These are phyloP conservation scores for Himantopus leucocephalus DNA, from an alignment of 2,113 vertebrate species.

Conservation along the genomic window DNA sequence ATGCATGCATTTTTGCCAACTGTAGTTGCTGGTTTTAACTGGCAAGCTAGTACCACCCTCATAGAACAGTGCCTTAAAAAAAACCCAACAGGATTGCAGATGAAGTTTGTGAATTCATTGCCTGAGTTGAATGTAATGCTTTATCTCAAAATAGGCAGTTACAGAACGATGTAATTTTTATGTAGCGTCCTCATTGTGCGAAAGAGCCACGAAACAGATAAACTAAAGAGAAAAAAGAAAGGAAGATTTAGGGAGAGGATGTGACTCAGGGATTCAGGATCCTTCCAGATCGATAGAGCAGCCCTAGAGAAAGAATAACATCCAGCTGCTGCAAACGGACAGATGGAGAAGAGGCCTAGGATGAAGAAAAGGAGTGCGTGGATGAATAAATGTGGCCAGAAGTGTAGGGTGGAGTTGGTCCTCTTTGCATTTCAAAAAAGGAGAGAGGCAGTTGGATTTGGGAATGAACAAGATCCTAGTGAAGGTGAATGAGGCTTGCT, in stretches of 20 bases:
- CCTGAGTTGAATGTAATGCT: background rate
- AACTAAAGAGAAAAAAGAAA: conserved; percentile 13
- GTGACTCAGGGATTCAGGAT: conserved; percentile 39
- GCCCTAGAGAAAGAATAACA: background rate
- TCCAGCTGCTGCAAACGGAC: background rate
- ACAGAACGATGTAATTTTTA: conserved; percentile 16
- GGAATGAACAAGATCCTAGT: background rate
- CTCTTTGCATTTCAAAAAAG: background rate
- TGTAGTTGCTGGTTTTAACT: background rate
- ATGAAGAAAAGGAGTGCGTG: background rate
- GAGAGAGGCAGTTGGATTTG: background rate
- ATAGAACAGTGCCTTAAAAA: background rate
- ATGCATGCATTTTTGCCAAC: background rate
- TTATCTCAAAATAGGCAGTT: conserved; percentile 39
- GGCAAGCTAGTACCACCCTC: background rate
- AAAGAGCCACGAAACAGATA: conserved; percentile 15
- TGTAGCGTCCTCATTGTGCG: background rate
- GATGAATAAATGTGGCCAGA: background rate
- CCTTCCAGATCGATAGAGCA: conserved; percentile 8
- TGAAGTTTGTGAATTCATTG: conserved; percentile 38
- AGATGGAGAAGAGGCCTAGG: background rate
- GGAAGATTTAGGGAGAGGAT: conserved; percentile 47
- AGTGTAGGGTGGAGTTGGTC: background rate
- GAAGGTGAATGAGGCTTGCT: background rate
- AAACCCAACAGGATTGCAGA: background rate